Base-by-base conservation (phyloP, 1,140 invertebrate species). In the Zaprionus ghesquierei region DNA sequence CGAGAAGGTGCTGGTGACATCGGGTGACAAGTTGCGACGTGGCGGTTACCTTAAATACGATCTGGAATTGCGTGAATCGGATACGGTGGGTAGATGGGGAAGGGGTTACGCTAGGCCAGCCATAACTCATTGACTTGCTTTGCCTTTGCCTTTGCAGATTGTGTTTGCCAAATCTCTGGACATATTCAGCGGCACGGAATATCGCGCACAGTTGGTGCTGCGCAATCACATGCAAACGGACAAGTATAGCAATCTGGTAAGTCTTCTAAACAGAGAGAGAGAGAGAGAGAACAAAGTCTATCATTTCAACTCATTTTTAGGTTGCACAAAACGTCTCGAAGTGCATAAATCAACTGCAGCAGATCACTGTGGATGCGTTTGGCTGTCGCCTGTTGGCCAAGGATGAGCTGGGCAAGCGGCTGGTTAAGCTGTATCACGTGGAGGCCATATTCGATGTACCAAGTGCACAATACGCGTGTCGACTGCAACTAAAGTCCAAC, bases 191-290 rank as follows among this genome's bases (percentile, higher is more conserved):
- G 91, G 91, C n/a, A 64, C 81, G 22, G 77, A 72, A 12, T 90
- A 91, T 70, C 69, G 61, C 6, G 91, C 64, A 29, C 74, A 77
- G 59, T 64, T 92, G 31, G 75, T 92, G 55, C 54, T 92, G 15
- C 89, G 90, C 58, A 92, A 92, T 84, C 91, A 92, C 59, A 63
- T 91, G 23, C 91, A 92, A 79, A 66, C 79, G 12, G 90, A 92
- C 44, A 92, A 92, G 49, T 76, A 75, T 55, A 85, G 76, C 41
- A 92, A 92, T 73, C 59, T 92, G 79, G 91, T 92, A 59, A 81
- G 77, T 74, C 5, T 51, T 6, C 35, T 0, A 9, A 1, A 15
- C 0, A 15, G 15, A 3, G 2, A 9, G 33, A n/a, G 1, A 35
- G 13, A 35, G 13, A 35, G 13, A 5, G 33, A 5, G 31, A 3